Base-by-base conservation (phyloP, 2,113 vertebrate species). In the Erythrocercus mccallii region DNA sequence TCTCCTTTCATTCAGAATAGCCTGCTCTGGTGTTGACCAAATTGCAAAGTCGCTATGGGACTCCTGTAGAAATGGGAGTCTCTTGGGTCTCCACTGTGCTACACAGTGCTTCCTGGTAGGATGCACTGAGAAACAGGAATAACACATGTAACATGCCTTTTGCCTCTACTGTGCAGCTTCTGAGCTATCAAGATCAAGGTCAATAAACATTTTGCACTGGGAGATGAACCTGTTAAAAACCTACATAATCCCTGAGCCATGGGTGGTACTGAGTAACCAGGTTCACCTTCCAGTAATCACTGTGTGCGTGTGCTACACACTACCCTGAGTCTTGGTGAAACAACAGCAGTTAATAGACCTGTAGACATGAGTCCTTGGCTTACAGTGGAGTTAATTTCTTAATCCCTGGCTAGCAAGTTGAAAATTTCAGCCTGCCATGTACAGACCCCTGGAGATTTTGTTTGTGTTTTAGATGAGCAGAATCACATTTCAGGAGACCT, bases 301-400 rank as follows among this genome's bases (percentile, higher is more conserved):
- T 66, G 5, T 0, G 0, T 30, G 11, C 35, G 9, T 8, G 0
- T 71, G 31, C 21, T 60, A 25, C 2, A 1, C 13, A 3, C 17
- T 56, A 10, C 10, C 22, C 81, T 65, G 50, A 35, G 11, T 61
- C n/a, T 48, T 5, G 0, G 20, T 37, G 54, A 73, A 92, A 64
- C 4, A 77, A 20, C 13, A 72, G 33, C 16, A 5, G 11, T 33
- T 48, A 61, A 69, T 8, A 48, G 50, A 80, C 25, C 31, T 48
- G 28, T 13, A 38, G 18, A 7, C 10, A 6, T 47, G n/a, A 88
- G 20, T 53, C 22, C 20, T 73, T 40, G 13, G 5, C 15, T 83
- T 70, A 42, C 10, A 28, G 33, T 3, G 12, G 13, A 40, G 21
- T 35, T 88, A 0, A 25, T 58, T 69, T 73, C 68, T 77, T 58